Conservation (phyloP, 2,888 invertebrate species). For the Andrena trimmerana region DNA sequence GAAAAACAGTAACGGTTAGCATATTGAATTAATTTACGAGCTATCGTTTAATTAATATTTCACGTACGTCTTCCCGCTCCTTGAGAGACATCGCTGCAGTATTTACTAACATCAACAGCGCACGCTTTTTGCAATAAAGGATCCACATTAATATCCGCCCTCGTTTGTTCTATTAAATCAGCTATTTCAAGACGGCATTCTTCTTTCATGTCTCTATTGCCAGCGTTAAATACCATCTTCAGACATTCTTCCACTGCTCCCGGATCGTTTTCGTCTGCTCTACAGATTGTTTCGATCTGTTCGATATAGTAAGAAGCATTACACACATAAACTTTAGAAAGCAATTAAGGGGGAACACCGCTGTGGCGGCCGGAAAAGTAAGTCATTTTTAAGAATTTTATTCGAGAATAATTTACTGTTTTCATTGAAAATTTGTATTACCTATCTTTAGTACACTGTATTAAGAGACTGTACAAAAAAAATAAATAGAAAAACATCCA, state of each 20-base stretch:
- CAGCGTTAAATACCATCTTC: constrained; percentile 89
- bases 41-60: constrained; percentile 26
- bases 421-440: too few relatives aligned
- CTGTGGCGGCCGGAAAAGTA: too few relatives aligned
- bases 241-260: constrained; percentile 95
- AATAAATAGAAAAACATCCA: too few relatives aligned
- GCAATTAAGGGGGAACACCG: neutral
- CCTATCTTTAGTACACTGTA: too few relatives aligned
- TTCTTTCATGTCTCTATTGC: constrained; percentile 90
- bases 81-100: constrained; percentile 92
- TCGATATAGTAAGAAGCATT: too few relatives aligned
- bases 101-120: constrained; percentile 92
- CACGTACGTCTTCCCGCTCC: constrained; percentile 96
- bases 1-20: constrained; percentile 6
- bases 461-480: too few relatives aligned
- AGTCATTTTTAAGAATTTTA: too few relatives aligned
- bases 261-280: constrained; percentile 86
- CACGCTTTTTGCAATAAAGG: constrained; percentile 96
- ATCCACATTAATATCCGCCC: constrained; percentile 98
- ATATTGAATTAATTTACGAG: neutral
- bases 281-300: constrained; percentile 85
- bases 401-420: too few relatives aligned
- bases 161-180: constrained; percentile 94
- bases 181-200: constrained; percentile 95
- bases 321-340: neutral